Conservation (phyloP, 2,797 vertebrate genomes). For the Nannoperca australis region DNA sequence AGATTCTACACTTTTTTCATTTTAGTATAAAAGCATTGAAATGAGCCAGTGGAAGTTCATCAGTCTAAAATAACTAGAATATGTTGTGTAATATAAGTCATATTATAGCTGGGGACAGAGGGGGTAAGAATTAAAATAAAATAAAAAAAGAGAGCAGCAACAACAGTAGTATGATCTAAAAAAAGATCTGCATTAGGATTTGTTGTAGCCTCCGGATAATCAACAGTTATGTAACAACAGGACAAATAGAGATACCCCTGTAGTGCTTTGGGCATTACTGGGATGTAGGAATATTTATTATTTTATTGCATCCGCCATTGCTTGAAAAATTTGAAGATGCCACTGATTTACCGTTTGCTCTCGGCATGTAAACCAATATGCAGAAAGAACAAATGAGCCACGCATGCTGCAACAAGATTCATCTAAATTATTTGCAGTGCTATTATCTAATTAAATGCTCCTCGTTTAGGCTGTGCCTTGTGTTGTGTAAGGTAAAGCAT, state of each 20-base stretch:
- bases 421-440: slow-evolving; percentile 46
- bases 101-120: slow-evolving; percentile 11
- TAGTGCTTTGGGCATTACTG: slow-evolving; percentile 44
- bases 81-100: slow-evolving; percentile 23
- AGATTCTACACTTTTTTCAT: neutral
- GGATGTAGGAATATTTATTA: slow-evolving; percentile 44
- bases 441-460: slow-evolving; percentile 40
- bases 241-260: slow-evolving; percentile 41
- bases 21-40: neutral
- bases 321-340: slow-evolving; percentile 56
- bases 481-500: neutral
- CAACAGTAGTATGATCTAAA: slow-evolving; percentile 31
- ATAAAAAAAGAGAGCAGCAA: slow-evolving; percentile 8
- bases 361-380: slow-evolving; percentile 50
- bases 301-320: slow-evolving; percentile 53
- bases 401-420: slow-evolving; percentile 33
- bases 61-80: neutral
- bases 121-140: neutral
- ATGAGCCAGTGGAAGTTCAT: neutral
- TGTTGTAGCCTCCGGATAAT: slow-evolving; percentile 37
- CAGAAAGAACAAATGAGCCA: slow-evolving; percentile 58
- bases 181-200: slow-evolving; percentile 34
- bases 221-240: slow-evolving; percentile 45
- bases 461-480: slow-evolving; percentile 19
- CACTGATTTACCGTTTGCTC: slow-evolving; percentile 59